These are phyloP conservation scores for Eurypyga helias DNA, from an alignment of 2,113 vertebrate genomes.

Conservation along the genomic window DNA sequence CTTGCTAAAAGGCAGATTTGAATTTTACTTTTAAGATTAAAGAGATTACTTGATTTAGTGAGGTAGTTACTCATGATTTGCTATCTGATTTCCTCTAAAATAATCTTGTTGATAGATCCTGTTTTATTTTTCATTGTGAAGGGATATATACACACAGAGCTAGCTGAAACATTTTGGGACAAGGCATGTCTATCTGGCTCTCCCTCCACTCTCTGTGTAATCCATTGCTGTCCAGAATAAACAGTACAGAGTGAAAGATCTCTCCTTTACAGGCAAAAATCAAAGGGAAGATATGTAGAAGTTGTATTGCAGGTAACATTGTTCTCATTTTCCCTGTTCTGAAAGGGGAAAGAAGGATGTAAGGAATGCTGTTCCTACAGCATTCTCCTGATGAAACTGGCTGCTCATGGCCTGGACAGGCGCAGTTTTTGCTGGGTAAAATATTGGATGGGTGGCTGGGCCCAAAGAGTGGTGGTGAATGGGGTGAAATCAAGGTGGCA, in stretches of 20 bases:
- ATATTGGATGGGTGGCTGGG: no score
- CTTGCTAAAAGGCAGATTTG: conserved; percentile 46
- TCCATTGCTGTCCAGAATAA: not conserved
- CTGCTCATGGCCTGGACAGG: no score
- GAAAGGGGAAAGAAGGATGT: not conserved
- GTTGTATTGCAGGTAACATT: not conserved
- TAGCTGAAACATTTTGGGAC: not conserved
- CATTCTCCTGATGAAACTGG: no score
- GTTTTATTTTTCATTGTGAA: not conserved
- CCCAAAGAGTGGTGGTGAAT: no score
- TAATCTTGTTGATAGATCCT: conserved; percentile 41
- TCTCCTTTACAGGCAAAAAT: not conserved
- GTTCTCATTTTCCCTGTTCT: not conserved
- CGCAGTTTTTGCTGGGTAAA: no score
- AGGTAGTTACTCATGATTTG: conserved; percentile 70
- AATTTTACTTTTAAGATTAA: conserved; percentile 64
- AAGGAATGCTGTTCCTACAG: not conserved
- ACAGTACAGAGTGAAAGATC: not conserved
- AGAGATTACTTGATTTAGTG: conserved; percentile 41
- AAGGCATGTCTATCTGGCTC: not conserved
- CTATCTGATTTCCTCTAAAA: conserved; percentile 53
- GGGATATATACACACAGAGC: not conserved
- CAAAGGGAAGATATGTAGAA: not conserved
- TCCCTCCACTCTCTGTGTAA: not conserved
- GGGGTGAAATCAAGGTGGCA: no score